Percentiles rank a stretch among this genome's conserved stretches.
phyloP scores from a whole-genome alignment of 2,113 vertebrate genomes.

The Elaphurus davidianus region DNA sequence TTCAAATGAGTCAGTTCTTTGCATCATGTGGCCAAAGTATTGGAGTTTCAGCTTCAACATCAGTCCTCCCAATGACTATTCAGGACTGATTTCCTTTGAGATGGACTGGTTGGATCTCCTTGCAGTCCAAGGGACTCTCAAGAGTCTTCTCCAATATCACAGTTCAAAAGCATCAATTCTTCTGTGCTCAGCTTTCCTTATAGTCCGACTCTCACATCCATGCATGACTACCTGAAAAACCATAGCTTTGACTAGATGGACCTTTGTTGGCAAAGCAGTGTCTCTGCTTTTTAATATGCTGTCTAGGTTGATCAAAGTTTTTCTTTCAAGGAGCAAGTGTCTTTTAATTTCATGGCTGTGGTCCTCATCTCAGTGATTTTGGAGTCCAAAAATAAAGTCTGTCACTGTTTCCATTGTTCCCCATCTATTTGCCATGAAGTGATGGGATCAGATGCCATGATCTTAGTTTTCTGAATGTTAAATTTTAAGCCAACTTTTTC shows the following conservation, averaged over 20 bases:
- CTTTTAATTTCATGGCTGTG: neutral
- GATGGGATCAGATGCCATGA: neutral
- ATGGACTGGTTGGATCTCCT: neutral
- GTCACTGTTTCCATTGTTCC: neutral
- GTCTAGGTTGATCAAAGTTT: neutral
- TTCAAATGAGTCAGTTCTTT: neutral
- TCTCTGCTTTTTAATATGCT: neutral
- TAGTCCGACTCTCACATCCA: neutral
- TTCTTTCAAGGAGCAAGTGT: neutral
- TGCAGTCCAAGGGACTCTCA: neutral
- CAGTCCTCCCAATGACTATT: neutral
- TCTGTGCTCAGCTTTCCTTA: neutral
- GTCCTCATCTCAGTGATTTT: neutral
- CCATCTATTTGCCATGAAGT: neutral
- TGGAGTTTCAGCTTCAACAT: neutral
- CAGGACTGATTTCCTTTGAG: neutral
- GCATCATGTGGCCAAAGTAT: neutral
- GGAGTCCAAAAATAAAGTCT: neutral
- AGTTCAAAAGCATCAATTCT: neutral
- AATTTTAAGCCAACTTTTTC: neutral
- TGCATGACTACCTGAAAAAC: neutral
- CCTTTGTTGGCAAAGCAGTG: neutral
- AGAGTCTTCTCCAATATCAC: neutral
- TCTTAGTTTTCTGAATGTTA: neutral
- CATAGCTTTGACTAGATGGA: neutral